Conservation (phyloP, 2,113 vertebrate species). For the Lepisosteus osseus region DNA sequence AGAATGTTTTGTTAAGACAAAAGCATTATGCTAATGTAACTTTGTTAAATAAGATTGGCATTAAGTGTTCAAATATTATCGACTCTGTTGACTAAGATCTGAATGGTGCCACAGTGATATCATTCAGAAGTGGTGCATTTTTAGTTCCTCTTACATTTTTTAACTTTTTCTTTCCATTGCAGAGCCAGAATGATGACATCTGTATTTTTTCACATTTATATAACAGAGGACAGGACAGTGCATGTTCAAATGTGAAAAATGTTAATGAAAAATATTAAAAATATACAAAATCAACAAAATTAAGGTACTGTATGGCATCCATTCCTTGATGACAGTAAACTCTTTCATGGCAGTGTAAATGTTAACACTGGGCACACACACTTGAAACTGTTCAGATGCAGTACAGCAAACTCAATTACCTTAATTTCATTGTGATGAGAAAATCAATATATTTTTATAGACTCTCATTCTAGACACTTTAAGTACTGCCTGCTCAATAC, state of each 20-base stretch:
- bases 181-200: neutral
- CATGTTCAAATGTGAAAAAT: too few relatives aligned
- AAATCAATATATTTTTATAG: slow-evolving; percentile 27
- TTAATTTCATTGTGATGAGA: slow-evolving; percentile 19
- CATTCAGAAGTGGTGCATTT: neutral
- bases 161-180: neutral
- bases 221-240: too few relatives aligned
- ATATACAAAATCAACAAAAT: too few relatives aligned
- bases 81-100: too few relatives aligned
- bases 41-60: too few relatives aligned
- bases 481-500: slow-evolving; percentile 14
- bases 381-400: slow-evolving; percentile 6
- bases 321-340: too few relatives aligned
- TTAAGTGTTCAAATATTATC: too few relatives aligned
- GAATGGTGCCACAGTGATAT: neutral
- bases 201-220: too few relatives aligned
- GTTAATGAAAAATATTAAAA: too few relatives aligned
- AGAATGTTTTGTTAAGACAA: too few relatives aligned
- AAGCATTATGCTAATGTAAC: too few relatives aligned
- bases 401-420: slow-evolving; percentile 19
- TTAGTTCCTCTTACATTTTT: neutral
- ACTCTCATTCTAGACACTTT: slow-evolving; percentile 10
- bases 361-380: slow-evolving; percentile 7
- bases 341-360: neutral
- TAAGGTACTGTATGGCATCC: too few relatives aligned